Base-by-base conservation (phyloP, 2,888 invertebrate species). In the Cotesia congregata region DNA sequence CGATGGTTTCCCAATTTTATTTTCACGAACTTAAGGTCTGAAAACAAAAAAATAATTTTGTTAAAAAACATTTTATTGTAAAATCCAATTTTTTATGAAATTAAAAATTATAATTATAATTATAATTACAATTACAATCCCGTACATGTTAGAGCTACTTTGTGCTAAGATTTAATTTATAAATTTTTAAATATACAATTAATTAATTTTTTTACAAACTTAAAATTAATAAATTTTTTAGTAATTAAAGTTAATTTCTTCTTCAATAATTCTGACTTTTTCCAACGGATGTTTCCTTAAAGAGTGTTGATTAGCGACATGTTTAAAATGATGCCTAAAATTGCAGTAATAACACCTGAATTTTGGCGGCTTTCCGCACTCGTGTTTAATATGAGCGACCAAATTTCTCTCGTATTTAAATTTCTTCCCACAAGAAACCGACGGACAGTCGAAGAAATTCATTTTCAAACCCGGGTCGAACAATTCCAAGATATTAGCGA, bases 321-420 rank as follows among this genome's bases (percentile, higher is more conserved):
- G 62, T 6, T 15, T 62, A 62, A 17, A 62, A n/a, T 17, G 17
- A 62, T 15, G 6, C 62, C 20, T 5, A n/a, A 17, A 62, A 62
- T 77, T 76, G 77, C 87, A 87, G 76, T 84, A 80, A 7, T 82
- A 80, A 78, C 88, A 89, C 50, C 82, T 80, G 77, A 88, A 88
- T 40, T 84, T 84, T n/a, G 89, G 88, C 69, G 82, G 83, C 84
- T 91, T 91, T 69, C 92, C 92, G 82, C 92, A 92, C 83, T 92
- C 92, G 81, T 91, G 91, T 6, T 90, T 89, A 82, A 91, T 83
- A 83, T 93, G 92, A n/a, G 81, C 82, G 7, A 81, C 81, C 59
- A 86, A 74, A 73, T 83, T 85, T n/a, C 77, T 78, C 67, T 85
- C 84, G 82, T 81, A 85, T 7, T 74, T 72, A 75, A 85, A 87